phyloP scores from a whole-genome alignment of 1,140 invertebrate genomes.

The Drosophila ironensis region DNA sequence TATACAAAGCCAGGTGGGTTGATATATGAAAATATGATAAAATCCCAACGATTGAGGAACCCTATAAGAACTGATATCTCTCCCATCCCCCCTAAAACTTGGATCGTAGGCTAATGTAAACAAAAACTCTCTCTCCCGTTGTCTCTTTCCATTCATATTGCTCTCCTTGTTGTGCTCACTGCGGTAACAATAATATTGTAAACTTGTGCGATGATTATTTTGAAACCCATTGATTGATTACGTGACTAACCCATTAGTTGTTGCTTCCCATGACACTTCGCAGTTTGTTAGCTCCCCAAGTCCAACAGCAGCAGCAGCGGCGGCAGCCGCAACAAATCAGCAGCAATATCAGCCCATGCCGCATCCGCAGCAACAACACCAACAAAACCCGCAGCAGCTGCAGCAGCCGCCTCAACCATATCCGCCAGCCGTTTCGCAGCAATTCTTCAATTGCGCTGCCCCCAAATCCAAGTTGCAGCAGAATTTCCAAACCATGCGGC shows the following conservation, averaged over 20 bases:
- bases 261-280: slow-evolving; percentile 67
- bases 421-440: slow-evolving; percentile 7
- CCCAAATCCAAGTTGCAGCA: slow-evolving; percentile 82
- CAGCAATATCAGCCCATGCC: slow-evolving; percentile 2
- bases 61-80: background rate
- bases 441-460: slow-evolving; percentile 79
- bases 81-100: background rate
- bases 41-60: background rate
- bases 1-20: slow-evolving; percentile 79
- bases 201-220: background rate
- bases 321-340: background rate
- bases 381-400: background rate
- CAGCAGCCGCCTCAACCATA: slow-evolving; percentile 15
- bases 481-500: slow-evolving; percentile 80
- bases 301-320: slow-evolving; percentile 12
- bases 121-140: slow-evolving; percentile 39
- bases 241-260: slow-evolving; percentile 65
- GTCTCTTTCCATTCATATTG: slow-evolving; percentile 41
- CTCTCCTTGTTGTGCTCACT: slow-evolving; percentile 44
- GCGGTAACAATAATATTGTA: slow-evolving; percentile 47
- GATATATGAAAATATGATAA: no score
- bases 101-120: slow-evolving; percentile 54
- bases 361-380: slow-evolving; percentile 5
- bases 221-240: background rate
- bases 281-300: slow-evolving; percentile 59